Base-by-base conservation (phyloP, 2,113 vertebrate genomes). In the Pygoscelis adeliae region DNA sequence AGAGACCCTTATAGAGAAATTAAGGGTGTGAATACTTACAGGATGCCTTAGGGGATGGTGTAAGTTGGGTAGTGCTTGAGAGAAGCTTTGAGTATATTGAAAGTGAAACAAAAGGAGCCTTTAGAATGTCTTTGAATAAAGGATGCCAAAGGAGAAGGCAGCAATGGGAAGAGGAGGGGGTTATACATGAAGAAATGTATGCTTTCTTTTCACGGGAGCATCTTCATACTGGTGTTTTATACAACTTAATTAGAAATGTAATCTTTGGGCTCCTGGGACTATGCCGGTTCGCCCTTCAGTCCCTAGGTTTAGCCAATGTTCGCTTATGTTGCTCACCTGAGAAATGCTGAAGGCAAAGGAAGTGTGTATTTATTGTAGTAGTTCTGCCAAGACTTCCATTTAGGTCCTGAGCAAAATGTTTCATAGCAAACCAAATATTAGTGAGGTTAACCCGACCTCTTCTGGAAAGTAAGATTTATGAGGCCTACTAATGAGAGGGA, bases 401-500 rank as follows among this genome's bases (percentile, higher is more conserved):
- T 84, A 91, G 38, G 56, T 82, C 44, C 65, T 14, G 50, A 77
- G 93, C 52, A 82, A 94, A 97, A 81, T 89, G 74, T 34, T 86
- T 70, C 59, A 22, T 83, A 67, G 85, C 52, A 82, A 89, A 40
- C 80, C 61, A 87, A 82, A 11, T 93, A 71, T 36, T 89, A 89
- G 72, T 91, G 83, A 87, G 91, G 76, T 91, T 97, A 92, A 97
- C 76, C 80, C 22, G 21, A 4, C 80, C 56, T 94, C 83, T 96
- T 95, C 86, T 89, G 44, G 72, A 87, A 56, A 93, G 29, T 62
- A 69, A 88, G 72, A 89, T 95, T 97, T 89, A 95, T 92, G 85
- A 56, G 83, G 42, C 67, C 79, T 92, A 10, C 80, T 89, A 71
- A 87, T 71, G 69, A 73, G 70, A 70, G n/a, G 63, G 63, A 97